Base-by-base conservation (phyloP, 2,888 invertebrate genomes). In the Acleris sparsana region DNA sequence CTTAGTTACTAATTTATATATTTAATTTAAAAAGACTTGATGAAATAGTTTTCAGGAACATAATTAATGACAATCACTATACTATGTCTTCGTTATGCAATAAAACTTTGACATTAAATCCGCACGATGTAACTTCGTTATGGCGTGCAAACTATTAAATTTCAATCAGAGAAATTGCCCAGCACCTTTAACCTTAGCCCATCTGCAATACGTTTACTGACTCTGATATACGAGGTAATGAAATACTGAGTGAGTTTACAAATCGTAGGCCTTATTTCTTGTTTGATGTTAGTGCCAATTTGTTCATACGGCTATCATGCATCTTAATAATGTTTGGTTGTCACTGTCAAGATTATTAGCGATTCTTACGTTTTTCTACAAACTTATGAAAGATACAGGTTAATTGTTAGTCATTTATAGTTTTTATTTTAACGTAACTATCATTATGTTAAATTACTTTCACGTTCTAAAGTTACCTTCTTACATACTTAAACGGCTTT, bases 141-240 rank as follows among this genome's bases (percentile, higher is more conserved):
- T 73, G 73, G 75, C 76, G 75, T 72, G 58, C 70, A 16, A 65
- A 64, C 80, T 84, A 88, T 89, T 88, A 89, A 89, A 89, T 88
- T 87, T 85, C 84, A 86, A 88, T 88, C 87, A 89, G 87, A 84
- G 85, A 86, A 80, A 84, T 62, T 48, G 6, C 57, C 25, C 9
- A 16, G 20, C 4, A 29, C 29, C 33, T 39, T 39, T 82, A 78
- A 76, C 69, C 75, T 75, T 73, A 70, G 74, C 76, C 73, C 43
- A 68, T 44, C 52, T 62, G 67, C 68, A 62, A 58, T 62, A 48
- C 61, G 63, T 55, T 71, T 58, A 29, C 25, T 6, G 13, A 51
- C 29, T 64, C 77, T 83, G 86, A 86, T 84, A 83, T 84, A 88
- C 84, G 79, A 84, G 80, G 82, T 85, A 86, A 85, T 83, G 87